Percentiles rank a stretch among this genome's conserved stretches.
Evolutionary conservation across 2,797 vertebrate genomes (phyloP).

Genomic region (Gouania willdenowi): DNA sequence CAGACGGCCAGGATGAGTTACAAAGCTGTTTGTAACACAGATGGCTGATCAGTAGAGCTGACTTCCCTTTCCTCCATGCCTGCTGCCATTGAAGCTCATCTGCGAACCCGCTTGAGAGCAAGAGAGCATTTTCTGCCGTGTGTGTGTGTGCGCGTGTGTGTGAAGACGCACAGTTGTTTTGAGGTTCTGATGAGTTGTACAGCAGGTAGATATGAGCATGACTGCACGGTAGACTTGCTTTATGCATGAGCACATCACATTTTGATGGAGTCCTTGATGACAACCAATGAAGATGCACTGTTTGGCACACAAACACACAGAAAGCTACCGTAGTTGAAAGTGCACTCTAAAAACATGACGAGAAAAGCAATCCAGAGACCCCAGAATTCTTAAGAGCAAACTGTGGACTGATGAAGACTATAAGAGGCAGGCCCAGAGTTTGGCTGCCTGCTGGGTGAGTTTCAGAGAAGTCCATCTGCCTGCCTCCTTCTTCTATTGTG

Average conservation of each 20-base stretch:
- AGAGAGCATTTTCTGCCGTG: slow-evolving; percentile 17
- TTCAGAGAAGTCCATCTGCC: slow-evolving; percentile 65
- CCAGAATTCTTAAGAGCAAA: slow-evolving; percentile 12
- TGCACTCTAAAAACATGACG: slow-evolving; percentile 4
- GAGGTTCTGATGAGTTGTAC: not conserved
- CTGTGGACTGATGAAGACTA: slow-evolving; percentile 30
- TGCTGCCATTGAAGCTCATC: slow-evolving; percentile 52
- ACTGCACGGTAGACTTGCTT: slow-evolving; percentile 16
- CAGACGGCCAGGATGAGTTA: slow-evolving; percentile 58
- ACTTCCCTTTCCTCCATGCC: slow-evolving; percentile 43
- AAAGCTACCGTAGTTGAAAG: slow-evolving; percentile 7
- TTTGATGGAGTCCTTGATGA: slow-evolving; percentile 26
- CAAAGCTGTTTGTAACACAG: slow-evolving; percentile 73
- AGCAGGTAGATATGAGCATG: slow-evolving; percentile 31
- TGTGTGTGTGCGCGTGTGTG: slow-evolving; percentile 11
- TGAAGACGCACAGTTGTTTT: slow-evolving; percentile 10
- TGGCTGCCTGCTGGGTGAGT: slow-evolving; percentile 34
- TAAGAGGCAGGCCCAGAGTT: slow-evolving; percentile 29
- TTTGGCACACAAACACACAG: slow-evolving; percentile 16
- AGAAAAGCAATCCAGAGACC: slow-evolving; percentile 11
- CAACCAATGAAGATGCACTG: slow-evolving; percentile 1
- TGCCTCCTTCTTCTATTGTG: slow-evolving; percentile 28
- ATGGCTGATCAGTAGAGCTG: slow-evolving; percentile 76
- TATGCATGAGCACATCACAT: slow-evolving; percentile 29
- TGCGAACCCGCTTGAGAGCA: slow-evolving; percentile 40